phyloP scores from a whole-genome alignment of 1,140 invertebrate genomes.

The Bombus pascuorum region DNA sequence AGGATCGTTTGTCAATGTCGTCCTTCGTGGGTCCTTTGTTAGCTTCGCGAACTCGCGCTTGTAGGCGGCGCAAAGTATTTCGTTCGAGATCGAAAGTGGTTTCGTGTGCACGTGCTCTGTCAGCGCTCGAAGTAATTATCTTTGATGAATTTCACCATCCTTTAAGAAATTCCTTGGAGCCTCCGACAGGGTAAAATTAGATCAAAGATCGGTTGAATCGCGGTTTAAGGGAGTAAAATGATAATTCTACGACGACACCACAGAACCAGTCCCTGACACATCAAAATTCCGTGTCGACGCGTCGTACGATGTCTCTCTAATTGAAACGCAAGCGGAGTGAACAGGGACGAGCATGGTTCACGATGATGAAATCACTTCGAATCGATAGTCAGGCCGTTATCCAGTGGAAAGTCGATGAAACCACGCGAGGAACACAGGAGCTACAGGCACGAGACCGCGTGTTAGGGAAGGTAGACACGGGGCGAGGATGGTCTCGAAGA shows the following conservation, averaged over 20 bases:
- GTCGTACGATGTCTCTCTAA: not conserved
- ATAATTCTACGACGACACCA: not conserved
- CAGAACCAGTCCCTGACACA: not conserved
- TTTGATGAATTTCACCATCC: not conserved
- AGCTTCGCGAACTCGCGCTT: slow-evolving; percentile 37
- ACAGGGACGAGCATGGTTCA: not conserved
- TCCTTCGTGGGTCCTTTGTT: slow-evolving; percentile 55
- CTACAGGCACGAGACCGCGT: not conserved
- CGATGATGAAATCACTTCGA: not conserved
- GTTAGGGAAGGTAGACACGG: slow-evolving; percentile 1
- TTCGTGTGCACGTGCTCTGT: not conserved
- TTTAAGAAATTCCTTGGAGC: not conserved
- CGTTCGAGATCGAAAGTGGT: slow-evolving; percentile 18
- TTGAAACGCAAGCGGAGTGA: not conserved
- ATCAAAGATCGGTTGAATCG: not conserved
- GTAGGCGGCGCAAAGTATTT: slow-evolving; percentile 15
- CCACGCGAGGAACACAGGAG: not conserved
- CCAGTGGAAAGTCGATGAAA: slow-evolving; percentile 47
- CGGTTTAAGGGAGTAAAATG: no score
- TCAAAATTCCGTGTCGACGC: not conserved
- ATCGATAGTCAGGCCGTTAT: slow-evolving; percentile 29
- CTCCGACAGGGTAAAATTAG: not conserved
- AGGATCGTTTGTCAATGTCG: slow-evolving; percentile 66
- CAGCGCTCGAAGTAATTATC: slow-evolving; percentile 3
- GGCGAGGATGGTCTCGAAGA: slow-evolving; percentile 52